Conservation (phyloP, 2,888 invertebrate species). For the Drosophila percnosoma region DNA sequence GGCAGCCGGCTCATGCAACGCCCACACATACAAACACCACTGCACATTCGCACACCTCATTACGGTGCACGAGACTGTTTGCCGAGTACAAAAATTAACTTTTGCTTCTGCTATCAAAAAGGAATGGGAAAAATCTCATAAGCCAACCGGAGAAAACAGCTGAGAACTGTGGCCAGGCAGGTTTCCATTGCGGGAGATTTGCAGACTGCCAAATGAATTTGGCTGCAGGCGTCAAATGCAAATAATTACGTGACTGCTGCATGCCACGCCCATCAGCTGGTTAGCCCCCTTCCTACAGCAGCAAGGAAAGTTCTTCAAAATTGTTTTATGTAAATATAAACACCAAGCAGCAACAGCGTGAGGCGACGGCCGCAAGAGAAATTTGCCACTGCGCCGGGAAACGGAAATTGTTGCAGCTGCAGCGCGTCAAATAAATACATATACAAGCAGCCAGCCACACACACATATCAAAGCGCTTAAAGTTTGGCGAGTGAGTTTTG, state of each 20-base stretch:
- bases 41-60: slow-evolving; percentile 22
- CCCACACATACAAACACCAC: background rate
- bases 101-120: slow-evolving; percentile 18
- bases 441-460: slow-evolving; percentile 17
- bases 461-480: slow-evolving; percentile 36
- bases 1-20: slow-evolving; percentile 19
- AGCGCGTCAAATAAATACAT: slow-evolving; percentile 65
- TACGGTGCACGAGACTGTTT: slow-evolving; percentile 27
- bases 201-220: slow-evolving; percentile 55
- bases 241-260: slow-evolving; percentile 58
- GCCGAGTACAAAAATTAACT: slow-evolving; percentile 40
- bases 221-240: slow-evolving; percentile 58
- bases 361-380: slow-evolving; percentile 28
- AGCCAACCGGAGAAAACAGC: slow-evolving; percentile 26
- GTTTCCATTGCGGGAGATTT: slow-evolving; percentile 21
- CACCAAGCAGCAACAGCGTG: slow-evolving; percentile 35
- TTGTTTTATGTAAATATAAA: slow-evolving; percentile 78
- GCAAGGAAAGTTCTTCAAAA: slow-evolving; percentile 68
- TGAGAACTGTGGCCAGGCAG: slow-evolving; percentile 21
- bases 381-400: slow-evolving; percentile 64
- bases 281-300: slow-evolving; percentile 22
- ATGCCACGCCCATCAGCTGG: slow-evolving; percentile 42
- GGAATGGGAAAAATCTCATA: slow-evolving; percentile 41
- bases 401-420: slow-evolving; percentile 78
- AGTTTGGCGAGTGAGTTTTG: slow-evolving; percentile 56